These are phyloP conservation scores for Pelvicachromis taeniatus DNA, from an alignment of 2,113 vertebrate species.

Conservation along the genomic window DNA sequence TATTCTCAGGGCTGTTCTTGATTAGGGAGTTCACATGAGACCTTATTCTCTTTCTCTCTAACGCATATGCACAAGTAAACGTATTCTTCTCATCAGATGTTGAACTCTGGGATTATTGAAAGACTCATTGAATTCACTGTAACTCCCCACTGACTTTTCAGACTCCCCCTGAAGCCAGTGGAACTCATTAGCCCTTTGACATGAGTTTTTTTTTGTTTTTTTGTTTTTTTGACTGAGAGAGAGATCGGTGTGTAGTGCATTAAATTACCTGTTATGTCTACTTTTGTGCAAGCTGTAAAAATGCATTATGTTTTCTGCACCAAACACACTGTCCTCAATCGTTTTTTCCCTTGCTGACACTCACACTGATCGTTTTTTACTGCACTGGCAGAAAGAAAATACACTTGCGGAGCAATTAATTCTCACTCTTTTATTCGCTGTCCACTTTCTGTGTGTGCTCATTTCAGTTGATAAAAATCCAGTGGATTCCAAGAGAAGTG, in stretches of 20 bases:
- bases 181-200: background rate
- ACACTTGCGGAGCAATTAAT: background rate
- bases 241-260: background rate
- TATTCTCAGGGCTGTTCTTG: slow-evolving; percentile 13
- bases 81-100: background rate
- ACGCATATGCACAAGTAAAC: background rate
- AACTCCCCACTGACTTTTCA: background rate
- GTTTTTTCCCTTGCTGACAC: background rate
- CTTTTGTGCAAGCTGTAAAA: background rate
- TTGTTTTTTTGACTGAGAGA: background rate
- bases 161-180: background rate
- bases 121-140: background rate
- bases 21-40: slow-evolving; percentile 6
- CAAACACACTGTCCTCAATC: background rate
- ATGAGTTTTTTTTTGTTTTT: background rate
- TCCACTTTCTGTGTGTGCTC: background rate
- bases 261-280: background rate
- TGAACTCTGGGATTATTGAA: background rate
- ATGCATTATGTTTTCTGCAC: background rate
- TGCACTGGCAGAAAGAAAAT: background rate
- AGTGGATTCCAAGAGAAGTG: slow-evolving; percentile 35
- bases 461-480: slow-evolving; percentile 56
- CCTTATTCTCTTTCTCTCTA: background rate
- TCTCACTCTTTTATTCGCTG: background rate
- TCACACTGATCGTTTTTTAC: background rate